Percentiles rank a stretch among this genome's conserved stretches.
phyloP scores from a whole-genome alignment of 2,888 invertebrate genomes.

The Tineola bisselliella region DNA sequence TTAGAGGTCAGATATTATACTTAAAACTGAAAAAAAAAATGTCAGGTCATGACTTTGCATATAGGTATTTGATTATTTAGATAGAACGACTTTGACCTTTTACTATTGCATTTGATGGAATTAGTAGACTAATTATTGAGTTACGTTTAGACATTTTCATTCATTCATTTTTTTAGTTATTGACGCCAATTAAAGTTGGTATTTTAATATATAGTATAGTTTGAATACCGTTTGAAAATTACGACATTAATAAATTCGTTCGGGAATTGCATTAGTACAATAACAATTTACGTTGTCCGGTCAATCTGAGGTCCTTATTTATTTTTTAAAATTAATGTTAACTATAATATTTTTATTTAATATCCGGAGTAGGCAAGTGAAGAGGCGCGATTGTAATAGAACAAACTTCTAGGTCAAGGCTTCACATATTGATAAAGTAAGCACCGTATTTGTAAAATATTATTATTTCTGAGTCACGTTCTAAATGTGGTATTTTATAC shows the following conservation, averaged over 20 bases:
- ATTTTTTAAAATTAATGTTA: not conserved
- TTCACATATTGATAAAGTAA: not conserved
- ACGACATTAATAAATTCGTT: too few relatives aligned
- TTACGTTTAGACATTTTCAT: too few relatives aligned
- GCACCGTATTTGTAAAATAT: not conserved
- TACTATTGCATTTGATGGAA: not conserved
- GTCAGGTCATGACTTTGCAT: not conserved
- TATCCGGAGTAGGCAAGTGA: not conserved
- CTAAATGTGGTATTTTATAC: not conserved
- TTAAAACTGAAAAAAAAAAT: not conserved
- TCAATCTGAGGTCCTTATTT: too few relatives aligned
- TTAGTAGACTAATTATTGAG: not conserved
- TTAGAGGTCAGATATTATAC: not conserved
- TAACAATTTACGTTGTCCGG: too few relatives aligned
- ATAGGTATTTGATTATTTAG: not conserved
- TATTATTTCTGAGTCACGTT: not conserved
- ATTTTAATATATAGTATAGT: too few relatives aligned
- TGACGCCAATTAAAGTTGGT: too few relatives aligned
- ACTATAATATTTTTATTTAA: not conserved
- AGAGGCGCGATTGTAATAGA: not conserved
- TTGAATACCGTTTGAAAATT: too few relatives aligned
- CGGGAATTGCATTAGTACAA: too few relatives aligned
- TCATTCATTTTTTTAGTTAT: too few relatives aligned
- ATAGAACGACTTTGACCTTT: not conserved
- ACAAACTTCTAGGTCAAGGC: slow-evolving; percentile 2